Conservation (phyloP, 2,888 invertebrate species). For the Rapana venosa region DNA sequence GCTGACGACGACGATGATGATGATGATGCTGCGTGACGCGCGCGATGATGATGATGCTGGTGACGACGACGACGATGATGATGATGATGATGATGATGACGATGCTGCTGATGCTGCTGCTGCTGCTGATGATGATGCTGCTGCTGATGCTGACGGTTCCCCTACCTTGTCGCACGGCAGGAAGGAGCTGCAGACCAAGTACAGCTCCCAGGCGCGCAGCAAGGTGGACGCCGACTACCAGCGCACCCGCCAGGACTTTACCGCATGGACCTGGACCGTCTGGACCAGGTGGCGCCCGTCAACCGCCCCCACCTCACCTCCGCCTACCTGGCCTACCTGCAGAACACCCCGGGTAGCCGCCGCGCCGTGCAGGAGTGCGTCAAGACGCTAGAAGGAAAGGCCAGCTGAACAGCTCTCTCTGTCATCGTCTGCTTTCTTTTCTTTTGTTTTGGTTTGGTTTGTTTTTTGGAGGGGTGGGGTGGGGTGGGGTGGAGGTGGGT, state of each 20-base stretch:
- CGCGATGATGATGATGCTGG: too few relatives aligned
- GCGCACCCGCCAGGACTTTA: slow-evolving; percentile 76
- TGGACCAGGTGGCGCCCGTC: slow-evolving; percentile 71
- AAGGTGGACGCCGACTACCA: slow-evolving; percentile 73
- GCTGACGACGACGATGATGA: too few relatives aligned
- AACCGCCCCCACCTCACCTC: slow-evolving; percentile 71
- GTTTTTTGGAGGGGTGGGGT: neutral
- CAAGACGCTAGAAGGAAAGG: slow-evolving; percentile 56
- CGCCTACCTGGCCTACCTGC: slow-evolving; percentile 77
- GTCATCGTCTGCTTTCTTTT: neutral
- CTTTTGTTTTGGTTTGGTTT: neutral
- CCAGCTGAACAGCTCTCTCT: slow-evolving; percentile 38
- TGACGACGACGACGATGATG: too few relatives aligned
- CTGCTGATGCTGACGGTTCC: too few relatives aligned
- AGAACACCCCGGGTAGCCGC: slow-evolving; percentile 76
- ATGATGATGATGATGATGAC: too few relatives aligned
- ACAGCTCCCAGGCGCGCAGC: slow-evolving; percentile 65
- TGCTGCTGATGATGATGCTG: too few relatives aligned
- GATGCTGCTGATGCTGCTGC: too few relatives aligned
- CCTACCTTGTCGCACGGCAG: slow-evolving; percentile 54
- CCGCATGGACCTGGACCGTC: slow-evolving; percentile 75
- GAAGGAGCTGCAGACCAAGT: slow-evolving; percentile 68
- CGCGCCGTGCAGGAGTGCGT: slow-evolving; percentile 75
- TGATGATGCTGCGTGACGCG: too few relatives aligned
- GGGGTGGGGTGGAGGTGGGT: neutral